A percentile compares a stretch with the other conserved stretches of the same genome.
Conservation (phyloP, 2,888 invertebrate species). For the Acrobasis consociella region DNA sequence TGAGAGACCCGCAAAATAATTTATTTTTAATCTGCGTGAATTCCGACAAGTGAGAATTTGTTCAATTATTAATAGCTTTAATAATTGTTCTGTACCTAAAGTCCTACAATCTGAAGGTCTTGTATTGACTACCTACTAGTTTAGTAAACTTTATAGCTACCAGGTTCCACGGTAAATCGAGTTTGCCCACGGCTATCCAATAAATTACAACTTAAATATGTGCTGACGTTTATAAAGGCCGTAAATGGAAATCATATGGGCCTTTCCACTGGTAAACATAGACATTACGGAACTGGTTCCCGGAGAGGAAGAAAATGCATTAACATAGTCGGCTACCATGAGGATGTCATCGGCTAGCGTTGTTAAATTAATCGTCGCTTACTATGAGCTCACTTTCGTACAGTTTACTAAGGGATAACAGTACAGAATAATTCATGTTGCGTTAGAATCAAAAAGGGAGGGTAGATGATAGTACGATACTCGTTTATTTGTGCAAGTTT, state of each 20-base stretch:
- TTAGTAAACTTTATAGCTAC: conserved; percentile 35
- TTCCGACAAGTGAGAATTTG: no score
- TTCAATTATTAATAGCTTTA: no score
- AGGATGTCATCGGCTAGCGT: conserved; percentile 6
- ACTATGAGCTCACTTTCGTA: background rate
- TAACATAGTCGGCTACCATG: conserved; percentile 9
- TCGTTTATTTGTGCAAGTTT: no score
- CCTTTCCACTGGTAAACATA: conserved; percentile 14
- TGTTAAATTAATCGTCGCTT: conserved; percentile 27
- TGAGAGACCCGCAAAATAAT: no score
- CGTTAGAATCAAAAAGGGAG: no score
- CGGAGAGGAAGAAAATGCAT: conserved; percentile 6
- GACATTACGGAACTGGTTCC: conserved; percentile 13
- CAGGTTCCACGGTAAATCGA: conserved; percentile 4
- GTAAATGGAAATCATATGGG: conserved; percentile 15
- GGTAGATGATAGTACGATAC: no score
- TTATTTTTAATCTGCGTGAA: no score
- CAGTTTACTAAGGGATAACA: background rate
- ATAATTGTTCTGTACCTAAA: no score
- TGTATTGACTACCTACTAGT: no score
- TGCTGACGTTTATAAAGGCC: conserved; percentile 7
- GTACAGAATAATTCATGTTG: no score
- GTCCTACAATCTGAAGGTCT: no score
- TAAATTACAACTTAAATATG: conserved; percentile 14
- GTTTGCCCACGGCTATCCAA: conserved; percentile 9